Evolutionary conservation across 2,888 invertebrate species (phyloP), one percentile per base, ranked within the genome.

Genomic region (Ormyrus pomaceus): DNA sequence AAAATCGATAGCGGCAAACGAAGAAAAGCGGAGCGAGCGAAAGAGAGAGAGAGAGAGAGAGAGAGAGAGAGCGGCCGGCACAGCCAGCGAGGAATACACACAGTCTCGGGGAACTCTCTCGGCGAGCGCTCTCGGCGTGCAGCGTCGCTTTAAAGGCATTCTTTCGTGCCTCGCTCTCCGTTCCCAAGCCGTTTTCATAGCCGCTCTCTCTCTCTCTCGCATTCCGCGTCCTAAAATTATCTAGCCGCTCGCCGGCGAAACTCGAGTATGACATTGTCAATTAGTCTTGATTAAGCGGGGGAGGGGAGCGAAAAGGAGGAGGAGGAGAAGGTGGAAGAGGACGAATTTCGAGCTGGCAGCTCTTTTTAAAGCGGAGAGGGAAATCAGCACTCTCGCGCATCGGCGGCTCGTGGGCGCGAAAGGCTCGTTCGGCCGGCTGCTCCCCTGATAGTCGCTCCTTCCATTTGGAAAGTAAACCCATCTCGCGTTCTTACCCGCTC

Each of bases 381-480:
- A 34, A 34, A 34, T 34, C 34, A 34, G 34, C 45, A 46, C 13
- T 11, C 69, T 56, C 55, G 68, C 55, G 7, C 61, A 5, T 11
- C 13, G 51, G 34, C 34, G 34, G 34, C 34, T 34, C n/a, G 61
- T 11, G 50, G 48, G 48, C 66, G 66, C 4, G 48, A 59, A 56
- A 51, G 51, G 68, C 6, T 34, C 68, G 34, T 48, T 61, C 68
- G 48, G 74, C 34, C 71, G 48, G 9, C 19, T 81, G 74, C 19
- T 81, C 62, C 68, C 81, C 81, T 81, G 78, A 72, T 81, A 81
- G 75, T 72, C 81, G 73, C 80, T 80, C 82, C 82, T 82, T 82
- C 82, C 71, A 80, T 80, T 82, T 82, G 82, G 80, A 82, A 82
- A 82, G 82, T 82, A 78, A 82, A 75, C 71, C 74, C 79, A 66